Conservation (phyloP, 2,888 invertebrate species). For the Biston stratarius region DNA sequence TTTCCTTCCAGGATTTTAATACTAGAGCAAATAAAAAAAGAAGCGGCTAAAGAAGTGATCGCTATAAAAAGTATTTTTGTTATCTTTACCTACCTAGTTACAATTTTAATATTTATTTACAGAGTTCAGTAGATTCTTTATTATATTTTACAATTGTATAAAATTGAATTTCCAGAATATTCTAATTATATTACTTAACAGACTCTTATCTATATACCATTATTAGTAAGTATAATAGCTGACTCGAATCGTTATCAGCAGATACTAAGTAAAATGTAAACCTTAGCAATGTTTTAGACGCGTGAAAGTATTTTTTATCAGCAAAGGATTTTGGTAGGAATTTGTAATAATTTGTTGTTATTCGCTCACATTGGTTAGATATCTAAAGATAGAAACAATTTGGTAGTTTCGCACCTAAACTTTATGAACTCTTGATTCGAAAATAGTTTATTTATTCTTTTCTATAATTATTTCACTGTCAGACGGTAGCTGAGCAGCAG, state of each 20-base stretch:
- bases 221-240: no score
- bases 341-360: conserved; percentile 1
- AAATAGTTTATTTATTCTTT: no score
- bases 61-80: no score
- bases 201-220: background rate
- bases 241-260: no score
- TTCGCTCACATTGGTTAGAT: background rate
- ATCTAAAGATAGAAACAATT: background rate
- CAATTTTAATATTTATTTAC: no score
- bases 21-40: no score
- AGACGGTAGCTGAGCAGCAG: no score
- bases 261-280: no score
- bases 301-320: conserved; percentile 12
- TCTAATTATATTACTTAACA: background rate
- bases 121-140: background rate
- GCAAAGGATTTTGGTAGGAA: conserved; percentile 1
- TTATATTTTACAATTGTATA: background rate
- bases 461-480: no score
- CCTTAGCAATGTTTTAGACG: background rate
- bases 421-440: background rate
- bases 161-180: background rate
- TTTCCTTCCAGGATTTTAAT: no score
- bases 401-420: background rate
- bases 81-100: no score
- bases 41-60: no score